Percentiles rank a stretch among this genome's conserved stretches.
phyloP scores from a whole-genome alignment of 2,888 invertebrate species.

The Axea sp. region DNA sequence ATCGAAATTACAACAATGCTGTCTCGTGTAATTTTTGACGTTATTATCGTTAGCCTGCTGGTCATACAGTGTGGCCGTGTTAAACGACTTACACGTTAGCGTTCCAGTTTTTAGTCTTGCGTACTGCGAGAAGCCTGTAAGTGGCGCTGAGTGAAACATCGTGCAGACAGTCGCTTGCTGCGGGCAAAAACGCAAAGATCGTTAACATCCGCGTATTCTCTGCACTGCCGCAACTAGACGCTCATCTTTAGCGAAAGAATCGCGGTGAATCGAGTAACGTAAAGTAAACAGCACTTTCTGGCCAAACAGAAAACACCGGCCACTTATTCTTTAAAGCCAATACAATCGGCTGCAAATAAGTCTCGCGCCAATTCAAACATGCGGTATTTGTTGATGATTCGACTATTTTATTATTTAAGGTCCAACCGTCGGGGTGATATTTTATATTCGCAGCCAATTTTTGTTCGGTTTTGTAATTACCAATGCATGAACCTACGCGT shows the following conservation, averaged over 20 bases:
- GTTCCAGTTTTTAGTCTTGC: conserved; percentile 65
- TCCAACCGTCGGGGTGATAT: too few species aligned
- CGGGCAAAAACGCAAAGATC: conserved; percentile 70
- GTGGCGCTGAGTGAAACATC: conserved; percentile 70
- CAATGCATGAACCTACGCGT: too few species aligned
- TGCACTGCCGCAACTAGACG: conserved; percentile 39
- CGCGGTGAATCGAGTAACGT: conserved; percentile 26
- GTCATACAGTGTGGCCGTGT: conserved; percentile 58
- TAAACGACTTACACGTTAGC: conserved; percentile 65
- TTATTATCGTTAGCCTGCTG: conserved; percentile 43
- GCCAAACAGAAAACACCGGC: conserved; percentile 46
- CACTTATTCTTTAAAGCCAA: conserved; percentile 39
- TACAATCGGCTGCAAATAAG: conserved; percentile 44
- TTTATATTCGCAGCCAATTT: too few species aligned
- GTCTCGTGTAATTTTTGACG: conserved; percentile 38
- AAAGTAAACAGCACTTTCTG: conserved; percentile 47
- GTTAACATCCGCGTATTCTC: conserved; percentile 65
- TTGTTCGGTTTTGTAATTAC: too few species aligned
- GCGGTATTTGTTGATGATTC: conserved; percentile 38
- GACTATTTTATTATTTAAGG: too few species aligned
- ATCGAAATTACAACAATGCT: conserved; percentile 30
- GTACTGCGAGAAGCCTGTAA: conserved; percentile 60
- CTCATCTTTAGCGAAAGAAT: conserved; percentile 46
- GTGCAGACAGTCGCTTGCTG: conserved; percentile 66
- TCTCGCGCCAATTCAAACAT: conserved; percentile 37